Conservation (phyloP, 2,113 vertebrate genomes). For the Miniopterus natalensis region DNA sequence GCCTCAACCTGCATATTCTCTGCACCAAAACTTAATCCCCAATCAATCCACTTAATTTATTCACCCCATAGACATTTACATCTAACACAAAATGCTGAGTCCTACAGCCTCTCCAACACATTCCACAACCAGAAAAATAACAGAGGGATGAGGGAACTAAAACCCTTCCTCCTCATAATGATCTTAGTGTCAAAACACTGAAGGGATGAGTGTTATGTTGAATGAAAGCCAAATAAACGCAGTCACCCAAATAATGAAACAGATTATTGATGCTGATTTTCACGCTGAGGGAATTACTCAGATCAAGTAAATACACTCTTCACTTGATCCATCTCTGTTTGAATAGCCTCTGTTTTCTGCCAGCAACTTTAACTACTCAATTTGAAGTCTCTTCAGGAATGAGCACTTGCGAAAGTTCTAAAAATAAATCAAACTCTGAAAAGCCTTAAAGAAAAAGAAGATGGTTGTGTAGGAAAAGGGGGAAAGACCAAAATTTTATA, state of each 20-base stretch:
- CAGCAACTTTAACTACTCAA: not conserved
- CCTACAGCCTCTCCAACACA: not conserved
- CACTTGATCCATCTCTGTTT: not conserved
- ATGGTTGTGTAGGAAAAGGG: not conserved
- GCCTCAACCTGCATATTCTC: not conserved
- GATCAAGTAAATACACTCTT: not conserved
- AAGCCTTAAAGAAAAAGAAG: not conserved
- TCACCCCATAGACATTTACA: slow-evolving; percentile 18
- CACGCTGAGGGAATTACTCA: slow-evolving; percentile 18
- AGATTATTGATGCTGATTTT: not conserved
- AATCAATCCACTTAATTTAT: not conserved
- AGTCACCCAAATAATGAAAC: not conserved
- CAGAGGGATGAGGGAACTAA: not conserved
- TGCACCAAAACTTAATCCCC: not conserved
- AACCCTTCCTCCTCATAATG: not conserved
- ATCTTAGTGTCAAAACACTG: not conserved
- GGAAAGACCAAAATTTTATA: not conserved
- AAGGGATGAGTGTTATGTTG: not conserved
- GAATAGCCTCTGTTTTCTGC: not conserved
- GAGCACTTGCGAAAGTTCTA: not conserved
- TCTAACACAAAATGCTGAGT: not conserved
- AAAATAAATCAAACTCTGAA: slow-evolving; percentile 19
- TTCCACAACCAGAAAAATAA: not conserved
- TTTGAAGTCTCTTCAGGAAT: not conserved
- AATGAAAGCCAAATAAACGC: not conserved